phyloP scores from a whole-genome alignment of 2,888 invertebrate species.

The Flexamia atlantica region DNA sequence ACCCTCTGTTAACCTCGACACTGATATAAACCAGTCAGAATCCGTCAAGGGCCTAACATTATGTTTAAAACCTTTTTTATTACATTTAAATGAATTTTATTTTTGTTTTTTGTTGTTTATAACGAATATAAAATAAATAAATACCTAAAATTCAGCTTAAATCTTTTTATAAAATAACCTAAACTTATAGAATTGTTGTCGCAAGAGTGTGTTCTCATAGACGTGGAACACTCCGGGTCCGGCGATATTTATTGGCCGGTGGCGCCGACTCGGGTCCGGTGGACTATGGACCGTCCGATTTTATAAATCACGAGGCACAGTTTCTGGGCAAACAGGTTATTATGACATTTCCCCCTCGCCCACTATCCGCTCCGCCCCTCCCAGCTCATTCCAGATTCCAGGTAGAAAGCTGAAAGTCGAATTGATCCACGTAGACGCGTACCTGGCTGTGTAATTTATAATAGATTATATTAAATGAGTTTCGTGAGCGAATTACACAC shows the following conservation, averaged over 20 bases:
- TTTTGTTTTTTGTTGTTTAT: too few relatives aligned
- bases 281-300: conserved; percentile 30
- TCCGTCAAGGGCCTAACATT: too few relatives aligned
- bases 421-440: conserved; percentile 36
- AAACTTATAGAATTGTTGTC: too few relatives aligned
- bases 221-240: neutral
- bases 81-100: too few relatives aligned
- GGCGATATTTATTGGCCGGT: neutral
- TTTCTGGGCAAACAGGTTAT: conserved; percentile 44
- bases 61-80: too few relatives aligned
- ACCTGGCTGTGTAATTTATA: conserved; percentile 24
- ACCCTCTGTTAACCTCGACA: too few relatives aligned
- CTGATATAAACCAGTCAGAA: too few relatives aligned
- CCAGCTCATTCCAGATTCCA: conserved; percentile 24
- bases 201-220: too few relatives aligned
- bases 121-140: too few relatives aligned
- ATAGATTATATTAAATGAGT: conserved; percentile 41
- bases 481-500: conserved; percentile 38
- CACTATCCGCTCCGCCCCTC: conserved; percentile 13
- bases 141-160: too few relatives aligned
- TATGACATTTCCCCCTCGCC: conserved; percentile 50
- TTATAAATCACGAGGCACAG: conserved; percentile 36
- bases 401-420: conserved; percentile 46
- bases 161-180: too few relatives aligned
- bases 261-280: neutral